Evolutionary conservation across 2,113 vertebrate species (phyloP), one percentile per base, ranked within the genome.

Genomic region (Daboia siamensis): DNA sequence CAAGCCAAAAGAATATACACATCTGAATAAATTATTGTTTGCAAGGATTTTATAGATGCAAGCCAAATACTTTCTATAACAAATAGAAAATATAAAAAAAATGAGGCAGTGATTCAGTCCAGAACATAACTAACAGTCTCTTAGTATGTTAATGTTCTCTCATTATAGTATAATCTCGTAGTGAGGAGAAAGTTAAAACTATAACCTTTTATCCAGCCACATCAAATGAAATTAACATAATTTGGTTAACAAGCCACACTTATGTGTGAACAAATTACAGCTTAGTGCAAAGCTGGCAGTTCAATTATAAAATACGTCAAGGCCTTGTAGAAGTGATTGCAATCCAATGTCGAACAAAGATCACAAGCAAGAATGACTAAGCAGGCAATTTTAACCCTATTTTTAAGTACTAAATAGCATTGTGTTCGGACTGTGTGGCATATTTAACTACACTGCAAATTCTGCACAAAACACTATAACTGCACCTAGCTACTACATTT

Each of bases 231-330:
- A 96, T 97, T 94, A 97, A 90, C 94, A 93, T 96, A 96, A 96
- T 95, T 94, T 96, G 94, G 95, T 96, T 97, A 98, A 97, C 96
- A 97, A 97, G 96, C 96, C 94, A 96, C 91, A 95, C 86, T 97
- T 96, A 94, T 90, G 92, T 95, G 92, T 93, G 93, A 96, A 97
- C 96, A 94, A 97, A 97, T 95, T 95, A 94, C 93, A 96, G 93
- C 90, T 93, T 96, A 96, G 94, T 96, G 92, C 92, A 96, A 97
- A 94, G 93, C 93, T 97, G 96, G 94, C 96, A 97, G 94, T 96
- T 97, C 94, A 96, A 96, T 97, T 97, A 97, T 92, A 96, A 97
- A 97, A 95, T 95, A 97, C 92, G 94, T 95, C 96, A 96, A 93
- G 94, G 84, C 80, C 95, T 96, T 97, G 95, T 93, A 96, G 91